Evolutionary conservation across 2,888 invertebrate genomes (phyloP).

Genomic region (Eugnorisma glareosa): DNA sequence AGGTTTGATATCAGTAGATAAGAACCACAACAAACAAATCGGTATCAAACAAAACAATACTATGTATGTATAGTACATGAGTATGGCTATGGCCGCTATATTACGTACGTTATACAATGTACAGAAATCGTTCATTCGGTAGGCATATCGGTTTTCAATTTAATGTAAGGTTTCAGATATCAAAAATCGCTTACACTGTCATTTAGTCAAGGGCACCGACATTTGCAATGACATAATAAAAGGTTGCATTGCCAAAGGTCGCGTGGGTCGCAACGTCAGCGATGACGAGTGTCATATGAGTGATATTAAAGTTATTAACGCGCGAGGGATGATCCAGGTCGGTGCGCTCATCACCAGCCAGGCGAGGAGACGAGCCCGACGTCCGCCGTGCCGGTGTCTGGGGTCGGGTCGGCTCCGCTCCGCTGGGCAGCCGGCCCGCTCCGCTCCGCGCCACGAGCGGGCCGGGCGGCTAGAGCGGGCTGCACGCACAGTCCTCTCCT

Average conservation of each 20-base stretch:
- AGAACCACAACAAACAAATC: constrained; percentile 58
- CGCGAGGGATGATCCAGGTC: constrained; percentile 85
- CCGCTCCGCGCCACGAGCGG: constrained; percentile 68
- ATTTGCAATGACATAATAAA: constrained; percentile 62
- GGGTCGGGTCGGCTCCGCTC: constrained; percentile 64
- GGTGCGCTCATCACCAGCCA: constrained; percentile 79
- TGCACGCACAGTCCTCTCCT: constrained; percentile 86
- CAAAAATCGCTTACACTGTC: constrained; percentile 38
- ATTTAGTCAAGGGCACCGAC: constrained; percentile 65
- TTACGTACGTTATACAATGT: constrained; percentile 9
- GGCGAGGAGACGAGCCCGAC: constrained; percentile 68
- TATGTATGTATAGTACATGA: neutral
- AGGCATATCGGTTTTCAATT: constrained; percentile 40
- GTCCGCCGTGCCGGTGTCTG: constrained; percentile 39
- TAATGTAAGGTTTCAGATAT: constrained; percentile 54
- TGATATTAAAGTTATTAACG: constrained; percentile 73
- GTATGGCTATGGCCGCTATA: neutral
- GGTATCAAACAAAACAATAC: constrained; percentile 51
- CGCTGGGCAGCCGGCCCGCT: constrained; percentile 62
- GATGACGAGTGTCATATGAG: constrained; percentile 47
- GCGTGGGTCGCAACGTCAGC: constrained; percentile 21
- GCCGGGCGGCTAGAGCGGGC: constrained; percentile 71
- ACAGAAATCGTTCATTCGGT: constrained; percentile 5
- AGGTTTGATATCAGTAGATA: constrained; percentile 56
- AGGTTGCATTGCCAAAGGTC: constrained; percentile 65